A percentile compares a stretch with the other conserved stretches of the same genome.
phyloP scores from a whole-genome alignment of 1,140 invertebrate genomes.

The Ectropis grisescens region DNA sequence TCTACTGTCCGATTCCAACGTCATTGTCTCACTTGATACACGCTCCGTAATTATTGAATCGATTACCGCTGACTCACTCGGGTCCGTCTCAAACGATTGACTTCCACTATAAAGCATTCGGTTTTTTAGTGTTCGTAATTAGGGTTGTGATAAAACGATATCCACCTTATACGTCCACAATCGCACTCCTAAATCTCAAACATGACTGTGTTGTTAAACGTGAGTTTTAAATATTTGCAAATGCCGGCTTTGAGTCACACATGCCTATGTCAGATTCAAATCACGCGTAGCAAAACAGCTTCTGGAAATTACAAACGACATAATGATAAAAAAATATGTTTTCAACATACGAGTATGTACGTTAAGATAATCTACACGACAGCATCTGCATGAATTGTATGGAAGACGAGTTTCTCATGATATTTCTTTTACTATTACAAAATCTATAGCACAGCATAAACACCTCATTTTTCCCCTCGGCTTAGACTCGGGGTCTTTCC shows the following conservation, averaged over 20 bases:
- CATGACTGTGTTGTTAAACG: slow-evolving; percentile 9
- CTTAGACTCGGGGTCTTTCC: too few species aligned
- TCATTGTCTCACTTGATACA: slow-evolving; percentile 59
- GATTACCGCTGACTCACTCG: slow-evolving; percentile 51
- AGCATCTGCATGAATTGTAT: too few species aligned
- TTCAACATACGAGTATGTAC: too few species aligned
- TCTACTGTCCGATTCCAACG: slow-evolving; percentile 29
- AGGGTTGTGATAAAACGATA: slow-evolving; percentile 32
- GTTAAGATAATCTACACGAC: too few species aligned
- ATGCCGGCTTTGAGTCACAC: slow-evolving; percentile 21
- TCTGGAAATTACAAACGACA: slow-evolving; percentile 37
- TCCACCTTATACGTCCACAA: slow-evolving; percentile 19
- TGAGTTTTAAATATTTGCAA: slow-evolving; percentile 11
- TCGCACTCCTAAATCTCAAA: slow-evolving; percentile 10
- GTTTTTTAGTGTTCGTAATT: slow-evolving; percentile 51
- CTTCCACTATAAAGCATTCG: slow-evolving; percentile 45
- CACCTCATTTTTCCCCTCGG: too few species aligned
- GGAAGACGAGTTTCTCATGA: too few species aligned
- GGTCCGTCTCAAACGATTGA: slow-evolving; percentile 41
- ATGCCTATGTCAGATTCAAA: slow-evolving; percentile 28
- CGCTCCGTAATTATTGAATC: slow-evolving; percentile 56
- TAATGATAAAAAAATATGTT: slow-evolving; percentile 26
- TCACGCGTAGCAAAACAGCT: slow-evolving; percentile 35
- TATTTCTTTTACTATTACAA: too few species aligned
- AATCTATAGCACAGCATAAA: too few species aligned